Base-by-base conservation (phyloP, 2,113 vertebrate genomes). In the Fukomys damarensis region DNA sequence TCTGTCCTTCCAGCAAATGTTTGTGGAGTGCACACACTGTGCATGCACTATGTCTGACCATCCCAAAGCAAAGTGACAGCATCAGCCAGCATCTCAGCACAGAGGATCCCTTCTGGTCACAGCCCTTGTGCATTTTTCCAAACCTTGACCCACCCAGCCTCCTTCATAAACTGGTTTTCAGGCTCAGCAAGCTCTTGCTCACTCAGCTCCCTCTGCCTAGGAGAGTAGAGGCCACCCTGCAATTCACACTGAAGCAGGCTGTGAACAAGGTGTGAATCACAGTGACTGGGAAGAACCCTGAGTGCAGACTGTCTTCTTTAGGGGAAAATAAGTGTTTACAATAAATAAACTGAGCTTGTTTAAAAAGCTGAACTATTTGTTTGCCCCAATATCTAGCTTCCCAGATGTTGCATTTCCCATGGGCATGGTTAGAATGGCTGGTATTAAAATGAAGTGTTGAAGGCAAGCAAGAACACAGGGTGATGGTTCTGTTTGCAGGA, bases 361-460 rank as follows among this genome's bases (percentile, higher is more conserved):
- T 80, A 49, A 88, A 70, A 83, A 76, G 49, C 66, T 52, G 30
- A 92, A n/a, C 43, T 80, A 8, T 72, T 83, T 63, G 28, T 86
- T 35, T 77, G 38, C 70, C 80, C 32, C 43, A 43, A 38, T 13
- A 41, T 20, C 26, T 66, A 1, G 72, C 72, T 76, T 83, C 46
- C 41, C 85, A 83, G 59, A 54, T 24, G 41, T 59, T 26, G 7
- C 22, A 1, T 59, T 59, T 81, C 87, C 90, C 38, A 74, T 22
- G 41, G 63, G 65, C 54, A 1, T 38, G 38, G 58, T 52, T 70
- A 68, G 41, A 77, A 84, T 79, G 52, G 20, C 65, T 66, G 49
- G 19, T 81, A 63, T 3, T 30, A 26, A 89, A 95, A 96, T 58
- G 20, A 95, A 74, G 52, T 86, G 76, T 66, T 52, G 77, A 49